Percentiles rank a stretch among this genome's conserved stretches.
These are phyloP conservation scores for Rhodinocichla rosea DNA, from an alignment of 2,113 vertebrate genomes.

Conservation along the genomic window DNA sequence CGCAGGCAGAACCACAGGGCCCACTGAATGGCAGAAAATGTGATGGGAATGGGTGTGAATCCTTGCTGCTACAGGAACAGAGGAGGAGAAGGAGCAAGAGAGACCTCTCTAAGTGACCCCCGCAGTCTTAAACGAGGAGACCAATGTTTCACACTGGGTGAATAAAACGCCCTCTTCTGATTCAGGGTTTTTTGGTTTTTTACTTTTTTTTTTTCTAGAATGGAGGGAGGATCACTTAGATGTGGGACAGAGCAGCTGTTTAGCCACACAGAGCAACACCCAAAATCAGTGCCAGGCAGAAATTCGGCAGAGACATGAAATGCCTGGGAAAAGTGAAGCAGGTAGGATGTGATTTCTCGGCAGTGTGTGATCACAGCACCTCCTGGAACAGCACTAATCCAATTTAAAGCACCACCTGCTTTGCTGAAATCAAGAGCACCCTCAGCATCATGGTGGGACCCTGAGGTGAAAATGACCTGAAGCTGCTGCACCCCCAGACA, in stretches of 20 bases:
- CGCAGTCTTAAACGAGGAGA: background rate
- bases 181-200: background rate
- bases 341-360: background rate
- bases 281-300: background rate
- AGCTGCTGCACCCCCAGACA: accelerated
- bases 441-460: accelerated
- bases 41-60: conserved; percentile 49
- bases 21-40: conserved; percentile 38
- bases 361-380: background rate
- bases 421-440: background rate
- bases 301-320: background rate
- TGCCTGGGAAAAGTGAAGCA: background rate
- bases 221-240: background rate
- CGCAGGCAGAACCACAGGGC: background rate
- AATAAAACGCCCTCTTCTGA: background rate
- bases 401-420: background rate
- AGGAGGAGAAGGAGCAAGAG: background rate
- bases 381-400: background rate
- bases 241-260: background rate
- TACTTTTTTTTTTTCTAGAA: background rate
- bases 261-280: background rate
- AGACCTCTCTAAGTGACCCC: background rate
- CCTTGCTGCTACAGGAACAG: background rate
- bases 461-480: background rate
- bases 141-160: background rate